Evolutionary conservation across 2,113 vertebrate genomes (phyloP).

Genomic region (Arvicanthis niloticus): DNA sequence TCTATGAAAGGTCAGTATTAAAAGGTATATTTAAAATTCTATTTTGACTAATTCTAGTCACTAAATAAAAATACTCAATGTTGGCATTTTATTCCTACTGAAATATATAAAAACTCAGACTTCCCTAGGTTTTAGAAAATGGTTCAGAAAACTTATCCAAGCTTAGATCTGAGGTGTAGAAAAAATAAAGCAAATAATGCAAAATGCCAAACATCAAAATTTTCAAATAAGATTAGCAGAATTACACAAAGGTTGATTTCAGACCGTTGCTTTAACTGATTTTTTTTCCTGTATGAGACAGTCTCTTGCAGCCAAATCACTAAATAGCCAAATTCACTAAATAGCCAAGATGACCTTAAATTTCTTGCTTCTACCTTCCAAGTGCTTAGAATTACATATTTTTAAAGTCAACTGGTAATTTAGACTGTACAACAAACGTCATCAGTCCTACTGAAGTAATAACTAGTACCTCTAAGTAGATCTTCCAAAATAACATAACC

Average conservation of each 20-base stretch:
- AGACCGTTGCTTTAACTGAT: conserved; percentile 44
- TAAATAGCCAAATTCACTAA: background rate
- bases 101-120: conserved; percentile 59
- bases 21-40: conserved; percentile 49
- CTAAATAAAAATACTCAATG: conserved; percentile 60
- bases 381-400: background rate
- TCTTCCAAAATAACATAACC: conserved; percentile 10
- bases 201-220: conserved; percentile 54
- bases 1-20: conserved; percentile 51
- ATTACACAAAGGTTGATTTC: conserved; percentile 52
- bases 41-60: conserved; percentile 51
- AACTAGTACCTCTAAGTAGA: conserved; percentile 5
- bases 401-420: conserved; percentile 62
- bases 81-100: conserved; percentile 44
- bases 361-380: background rate
- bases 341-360: background rate
- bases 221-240: conserved; percentile 48
- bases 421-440: conserved; percentile 36
- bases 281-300: background rate
- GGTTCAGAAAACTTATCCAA: conserved; percentile 59
- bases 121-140: conserved; percentile 34
- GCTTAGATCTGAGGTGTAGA: conserved; percentile 11
- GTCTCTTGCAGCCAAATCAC: background rate
- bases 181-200: conserved; percentile 56
- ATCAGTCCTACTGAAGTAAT: conserved; percentile 47